Conservation (phyloP, 1,140 invertebrate genomes). For the Drosophila funebris region DNA sequence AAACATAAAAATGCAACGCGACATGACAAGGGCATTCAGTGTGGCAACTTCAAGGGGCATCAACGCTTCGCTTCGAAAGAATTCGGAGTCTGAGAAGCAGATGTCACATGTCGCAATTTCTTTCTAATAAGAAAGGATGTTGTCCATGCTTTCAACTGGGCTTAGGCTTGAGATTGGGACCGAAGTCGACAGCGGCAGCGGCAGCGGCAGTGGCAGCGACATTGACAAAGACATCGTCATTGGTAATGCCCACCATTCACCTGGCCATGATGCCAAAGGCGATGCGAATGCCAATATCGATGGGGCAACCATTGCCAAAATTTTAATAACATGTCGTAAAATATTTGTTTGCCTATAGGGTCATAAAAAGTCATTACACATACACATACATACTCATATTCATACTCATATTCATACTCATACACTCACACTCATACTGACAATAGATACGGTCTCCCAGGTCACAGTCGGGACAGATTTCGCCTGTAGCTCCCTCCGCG, state of each 20-base stretch:
- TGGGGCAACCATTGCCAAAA: conserved; percentile 47
- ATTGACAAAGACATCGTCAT: background rate
- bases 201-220: too few relatives aligned
- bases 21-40: conserved; percentile 14
- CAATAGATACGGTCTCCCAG: conserved; percentile 7
- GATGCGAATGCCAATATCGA: conserved; percentile 22
- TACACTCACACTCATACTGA: background rate
- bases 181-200: too few relatives aligned
- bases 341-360: conserved; percentile 74
- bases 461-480: background rate
- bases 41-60: background rate
- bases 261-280: background rate
- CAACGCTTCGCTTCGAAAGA: background rate
- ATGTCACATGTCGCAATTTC: conserved; percentile 58
- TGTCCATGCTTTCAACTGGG: conserved; percentile 2
- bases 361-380: conserved; percentile 83
- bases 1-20: conserved; percentile 81
- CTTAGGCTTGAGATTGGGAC: conserved; percentile 1
- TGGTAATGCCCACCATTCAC: conserved; percentile 7
- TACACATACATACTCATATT: conserved; percentile 28
- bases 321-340: conserved; percentile 83
- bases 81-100: background rate
- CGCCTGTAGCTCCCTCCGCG: background rate
- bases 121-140: conserved; percentile 74
- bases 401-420: background rate